Conservation (phyloP, 2,113 vertebrate genomes). For the Furnarius figulus region DNA sequence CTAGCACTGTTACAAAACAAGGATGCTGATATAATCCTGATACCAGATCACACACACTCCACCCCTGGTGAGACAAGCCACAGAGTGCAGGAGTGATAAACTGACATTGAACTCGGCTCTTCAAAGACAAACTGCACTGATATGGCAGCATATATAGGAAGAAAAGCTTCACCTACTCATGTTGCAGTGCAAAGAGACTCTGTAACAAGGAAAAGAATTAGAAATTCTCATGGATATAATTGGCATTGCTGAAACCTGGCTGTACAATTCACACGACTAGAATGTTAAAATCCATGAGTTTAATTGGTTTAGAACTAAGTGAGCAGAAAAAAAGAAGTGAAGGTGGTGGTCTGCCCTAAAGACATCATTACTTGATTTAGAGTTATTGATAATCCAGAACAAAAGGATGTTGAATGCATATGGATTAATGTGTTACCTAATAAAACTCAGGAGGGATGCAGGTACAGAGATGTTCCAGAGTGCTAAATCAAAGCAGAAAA, state of each 20-base stretch:
- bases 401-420: neutral
- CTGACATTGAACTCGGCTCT: neutral
- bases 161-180: neutral
- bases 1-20: neutral
- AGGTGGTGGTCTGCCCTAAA: neutral
- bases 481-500: conserved; percentile 31
- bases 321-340: neutral
- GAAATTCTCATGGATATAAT: neutral
- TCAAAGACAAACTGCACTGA: neutral
- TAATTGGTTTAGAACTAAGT: neutral
- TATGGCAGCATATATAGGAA: neutral
- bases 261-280: neutral
- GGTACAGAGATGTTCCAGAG: neutral
- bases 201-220: neutral
- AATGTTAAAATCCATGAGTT: conserved; percentile 28
- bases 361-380: conserved; percentile 4
- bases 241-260: conserved; percentile 9
- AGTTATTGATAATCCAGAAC: conserved; percentile 35
- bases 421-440: neutral
- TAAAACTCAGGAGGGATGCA: neutral
- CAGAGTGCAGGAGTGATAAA: neutral
- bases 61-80: neutral
- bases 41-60: neutral
- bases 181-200: neutral
- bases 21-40: neutral